Evolutionary conservation across 2,797 vertebrate species (phyloP), one percentile per base, ranked within the genome.

Genomic region (Psittacula derbiana): DNA sequence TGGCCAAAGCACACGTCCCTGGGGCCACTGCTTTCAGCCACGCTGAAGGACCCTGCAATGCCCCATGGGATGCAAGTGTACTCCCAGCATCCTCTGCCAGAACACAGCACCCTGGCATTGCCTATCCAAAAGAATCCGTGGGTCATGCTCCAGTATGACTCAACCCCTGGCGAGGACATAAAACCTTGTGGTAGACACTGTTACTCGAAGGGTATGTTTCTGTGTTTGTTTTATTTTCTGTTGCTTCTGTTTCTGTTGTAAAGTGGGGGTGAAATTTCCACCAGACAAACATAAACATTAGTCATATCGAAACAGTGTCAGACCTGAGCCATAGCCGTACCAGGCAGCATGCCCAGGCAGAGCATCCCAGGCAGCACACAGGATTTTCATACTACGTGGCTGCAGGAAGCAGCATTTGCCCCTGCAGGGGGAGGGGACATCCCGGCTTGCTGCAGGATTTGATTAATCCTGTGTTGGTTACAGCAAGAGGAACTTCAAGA

Each of bases 331-430:
- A 18, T 2, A 86, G 44, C 46, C 6, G 1, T 10, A 46, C 11
- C 28, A 47, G 91, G 64, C 80, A 43, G 46, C 0, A 4, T 76
- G 83, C 44, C 47, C 1, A 1, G 58, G 46, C 43, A 60, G 40
- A 74, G 44, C 62, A 72, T 23, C 70, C 62, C 52, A 1, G 2
- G 44, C 52, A 64, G 44, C 53, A n/a, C 0, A 1, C 20, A 0
- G 0, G 2, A 53, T 80, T 82, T 28, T 80, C 46, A 40, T n/a
- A 2, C 20, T 18, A 1, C 0, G 0, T 4, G 23, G 23, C 87
- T 53, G 44, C 25, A 81, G 61, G 17, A 64, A 92, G 23, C 36
- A 10, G 28, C 0, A 0, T 25, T 75, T 66, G 43, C 25, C 24
- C 86, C 69, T 43, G 55, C 47, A 40, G 43, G 0, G 30, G 41